Evolutionary conservation across 2,888 invertebrate species (phyloP).

Genomic region (Phlogophora meticulosa): DNA sequence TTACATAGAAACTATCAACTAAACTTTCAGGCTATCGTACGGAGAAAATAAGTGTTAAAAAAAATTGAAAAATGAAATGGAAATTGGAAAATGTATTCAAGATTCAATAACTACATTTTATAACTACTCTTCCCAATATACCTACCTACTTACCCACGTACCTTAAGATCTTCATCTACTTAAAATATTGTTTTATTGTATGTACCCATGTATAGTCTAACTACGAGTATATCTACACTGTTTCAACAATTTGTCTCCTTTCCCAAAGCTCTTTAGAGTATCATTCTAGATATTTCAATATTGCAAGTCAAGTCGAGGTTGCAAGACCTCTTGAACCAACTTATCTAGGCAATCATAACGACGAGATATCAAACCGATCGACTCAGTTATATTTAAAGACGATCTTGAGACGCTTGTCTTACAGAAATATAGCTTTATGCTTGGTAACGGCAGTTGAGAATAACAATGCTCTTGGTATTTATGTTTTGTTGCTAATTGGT

Average conservation of each 20-base stretch:
- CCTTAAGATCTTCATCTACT: neutral
- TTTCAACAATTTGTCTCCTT: slow-evolving; percentile 37
- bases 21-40: too few relatives aligned
- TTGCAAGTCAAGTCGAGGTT: slow-evolving; percentile 77
- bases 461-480: slow-evolving; percentile 15
- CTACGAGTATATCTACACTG: neutral
- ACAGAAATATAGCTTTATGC: slow-evolving; percentile 10
- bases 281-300: slow-evolving; percentile 73
- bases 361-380: slow-evolving; percentile 69
- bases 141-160: too few relatives aligned
- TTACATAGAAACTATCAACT: too few relatives aligned
- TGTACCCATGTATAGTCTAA: neutral
- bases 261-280: slow-evolving; percentile 66
- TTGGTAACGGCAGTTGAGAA: slow-evolving; percentile 23
- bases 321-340: slow-evolving; percentile 77
- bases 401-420: slow-evolving; percentile 72
- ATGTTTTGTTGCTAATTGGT: slow-evolving; percentile 19
- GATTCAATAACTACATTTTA: too few relatives aligned
- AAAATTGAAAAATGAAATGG: too few relatives aligned
- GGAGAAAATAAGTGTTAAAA: too few relatives aligned
- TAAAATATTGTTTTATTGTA: neutral
- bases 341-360: slow-evolving; percentile 84
- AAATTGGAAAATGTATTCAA: too few relatives aligned
- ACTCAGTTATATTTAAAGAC: slow-evolving; percentile 57
- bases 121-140: too few relatives aligned